Evolutionary conservation across 1,140 invertebrate genomes (phyloP).

Genomic region (Pantala flavescens): DNA sequence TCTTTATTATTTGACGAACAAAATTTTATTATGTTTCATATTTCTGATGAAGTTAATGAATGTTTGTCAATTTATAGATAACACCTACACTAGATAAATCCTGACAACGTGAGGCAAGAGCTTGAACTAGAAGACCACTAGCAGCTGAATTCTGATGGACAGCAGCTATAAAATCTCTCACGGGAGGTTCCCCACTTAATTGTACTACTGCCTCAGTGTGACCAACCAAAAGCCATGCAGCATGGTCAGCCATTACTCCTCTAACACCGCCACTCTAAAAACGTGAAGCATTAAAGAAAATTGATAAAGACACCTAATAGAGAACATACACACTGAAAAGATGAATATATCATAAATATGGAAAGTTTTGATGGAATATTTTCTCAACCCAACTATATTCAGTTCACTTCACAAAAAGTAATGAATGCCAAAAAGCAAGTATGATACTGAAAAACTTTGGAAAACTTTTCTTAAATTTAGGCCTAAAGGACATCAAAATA

Average conservation of each 20-base stretch:
- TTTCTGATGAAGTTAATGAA: too few relatives aligned
- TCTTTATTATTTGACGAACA: too few relatives aligned
- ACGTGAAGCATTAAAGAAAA: background rate
- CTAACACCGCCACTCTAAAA: constrained; percentile 51
- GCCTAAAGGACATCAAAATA: too few relatives aligned
- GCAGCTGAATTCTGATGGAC: constrained; percentile 55
- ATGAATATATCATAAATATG: constrained; percentile 15
- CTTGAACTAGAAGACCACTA: constrained; percentile 60
- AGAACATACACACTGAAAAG: background rate
- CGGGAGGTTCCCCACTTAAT: constrained; percentile 39
- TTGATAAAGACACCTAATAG: background rate
- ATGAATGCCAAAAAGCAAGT: too few relatives aligned
- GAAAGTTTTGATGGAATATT: too few relatives aligned
- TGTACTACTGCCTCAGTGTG: constrained; percentile 54
- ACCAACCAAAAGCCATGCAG: constrained; percentile 66
- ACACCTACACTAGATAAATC: constrained; percentile 32
- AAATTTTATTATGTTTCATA: too few relatives aligned
- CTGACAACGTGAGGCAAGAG: constrained; percentile 47
- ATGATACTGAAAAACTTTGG: too few relatives aligned
- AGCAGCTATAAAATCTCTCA: constrained; percentile 50
- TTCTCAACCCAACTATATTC: too few relatives aligned
- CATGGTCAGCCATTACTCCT: constrained; percentile 49
- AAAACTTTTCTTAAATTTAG: too few relatives aligned
- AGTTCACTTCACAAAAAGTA: too few relatives aligned
- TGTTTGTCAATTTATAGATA: background rate